A percentile compares a stretch with the other conserved stretches of the same genome.
phyloP scores from a whole-genome alignment of 1,140 invertebrate genomes.

The Zelostemma sp. region DNA sequence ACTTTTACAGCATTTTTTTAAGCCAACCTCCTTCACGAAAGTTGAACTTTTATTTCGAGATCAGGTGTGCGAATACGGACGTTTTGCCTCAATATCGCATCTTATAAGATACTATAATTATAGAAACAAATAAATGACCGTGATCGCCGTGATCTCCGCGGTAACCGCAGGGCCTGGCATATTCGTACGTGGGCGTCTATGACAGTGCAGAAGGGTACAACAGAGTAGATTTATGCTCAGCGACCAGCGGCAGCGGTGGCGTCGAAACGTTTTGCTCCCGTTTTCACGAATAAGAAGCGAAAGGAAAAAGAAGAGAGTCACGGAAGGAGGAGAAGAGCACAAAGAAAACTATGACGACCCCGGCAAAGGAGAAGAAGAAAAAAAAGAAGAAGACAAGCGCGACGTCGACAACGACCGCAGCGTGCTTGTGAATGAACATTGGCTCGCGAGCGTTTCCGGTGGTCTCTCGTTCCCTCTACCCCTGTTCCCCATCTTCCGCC shows the following conservation, averaged over 20 bases:
- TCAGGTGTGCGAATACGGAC: too few species aligned
- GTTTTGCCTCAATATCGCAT: too few species aligned
- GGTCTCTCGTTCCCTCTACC: slow-evolving; percentile 30
- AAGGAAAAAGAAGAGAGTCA: slow-evolving; percentile 25
- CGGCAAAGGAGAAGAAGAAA: slow-evolving; percentile 7
- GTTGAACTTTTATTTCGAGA: too few species aligned
- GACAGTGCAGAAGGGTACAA: slow-evolving; percentile 36
- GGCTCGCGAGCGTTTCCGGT: slow-evolving; percentile 68
- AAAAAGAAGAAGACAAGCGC: slow-evolving; percentile 16
- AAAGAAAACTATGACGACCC: slow-evolving; percentile 27
- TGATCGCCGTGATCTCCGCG: too few species aligned
- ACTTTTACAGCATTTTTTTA: too few species aligned
- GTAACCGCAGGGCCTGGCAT: slow-evolving; percentile 7
- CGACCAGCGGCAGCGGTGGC: slow-evolving; percentile 40
- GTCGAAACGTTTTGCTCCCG: slow-evolving; percentile 56
- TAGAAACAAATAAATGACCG: neutral
- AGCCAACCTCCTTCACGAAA: too few species aligned
- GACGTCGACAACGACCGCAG: slow-evolving; percentile 40
- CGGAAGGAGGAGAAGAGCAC: slow-evolving; percentile 18
- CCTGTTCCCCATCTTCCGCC: slow-evolving; percentile 14
- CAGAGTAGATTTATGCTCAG: slow-evolving; percentile 58
- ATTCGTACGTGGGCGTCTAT: slow-evolving; percentile 28
- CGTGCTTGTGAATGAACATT: slow-evolving; percentile 69
- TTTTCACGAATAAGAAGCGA: slow-evolving; percentile 31
- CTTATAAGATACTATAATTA: neutral